Percentiles rank a stretch among this genome's conserved stretches.
These are phyloP conservation scores for Caenorhabditis drosophilae DNA, from an alignment of 2,888 invertebrate species.

Conservation along the genomic window DNA sequence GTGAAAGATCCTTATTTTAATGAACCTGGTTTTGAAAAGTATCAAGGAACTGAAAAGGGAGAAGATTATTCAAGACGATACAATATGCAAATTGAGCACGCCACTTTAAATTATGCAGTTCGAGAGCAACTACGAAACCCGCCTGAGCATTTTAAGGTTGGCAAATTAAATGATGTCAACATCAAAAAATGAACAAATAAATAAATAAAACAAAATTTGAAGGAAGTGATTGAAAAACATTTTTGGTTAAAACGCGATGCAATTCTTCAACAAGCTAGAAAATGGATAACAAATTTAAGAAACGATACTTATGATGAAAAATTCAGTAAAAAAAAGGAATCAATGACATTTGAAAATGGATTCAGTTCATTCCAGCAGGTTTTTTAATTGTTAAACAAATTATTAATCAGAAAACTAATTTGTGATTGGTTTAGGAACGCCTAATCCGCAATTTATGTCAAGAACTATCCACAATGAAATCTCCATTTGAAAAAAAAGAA, in stretches of 20 bases:
- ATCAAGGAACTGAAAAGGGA: slow-evolving; percentile 64
- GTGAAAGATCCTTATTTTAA: slow-evolving; percentile 76
- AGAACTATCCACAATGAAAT: too few relatives aligned
- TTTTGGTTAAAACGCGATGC: slow-evolving; percentile 66
- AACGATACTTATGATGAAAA: slow-evolving; percentile 49
- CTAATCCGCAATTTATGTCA: not conserved
- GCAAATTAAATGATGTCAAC: slow-evolving; percentile 12
- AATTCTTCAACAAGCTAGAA: slow-evolving; percentile 58
- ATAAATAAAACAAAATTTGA: too few relatives aligned
- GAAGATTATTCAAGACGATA: slow-evolving; percentile 63
- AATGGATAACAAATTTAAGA: slow-evolving; percentile 49
- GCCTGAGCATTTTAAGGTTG: slow-evolving; percentile 60
- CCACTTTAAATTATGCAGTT: slow-evolving; percentile 68
- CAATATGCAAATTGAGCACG: slow-evolving; percentile 68
- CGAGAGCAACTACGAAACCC: slow-evolving; percentile 61
- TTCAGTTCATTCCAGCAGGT: slow-evolving; percentile 53
- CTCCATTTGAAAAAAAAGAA: too few relatives aligned
- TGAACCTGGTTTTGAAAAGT: slow-evolving; percentile 75
- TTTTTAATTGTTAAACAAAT: not conserved
- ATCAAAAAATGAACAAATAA: too few relatives aligned
- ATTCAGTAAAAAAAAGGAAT: slow-evolving; percentile 44
- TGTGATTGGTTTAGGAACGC: not conserved
- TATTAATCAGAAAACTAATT: not conserved
- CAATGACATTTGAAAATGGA: slow-evolving; percentile 49
- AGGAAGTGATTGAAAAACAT: slow-evolving; percentile 65